A percentile compares a stretch with the other conserved stretches of the same genome.
Conservation (phyloP, 2,113 vertebrate species). For the Apodemus speciosus region DNA sequence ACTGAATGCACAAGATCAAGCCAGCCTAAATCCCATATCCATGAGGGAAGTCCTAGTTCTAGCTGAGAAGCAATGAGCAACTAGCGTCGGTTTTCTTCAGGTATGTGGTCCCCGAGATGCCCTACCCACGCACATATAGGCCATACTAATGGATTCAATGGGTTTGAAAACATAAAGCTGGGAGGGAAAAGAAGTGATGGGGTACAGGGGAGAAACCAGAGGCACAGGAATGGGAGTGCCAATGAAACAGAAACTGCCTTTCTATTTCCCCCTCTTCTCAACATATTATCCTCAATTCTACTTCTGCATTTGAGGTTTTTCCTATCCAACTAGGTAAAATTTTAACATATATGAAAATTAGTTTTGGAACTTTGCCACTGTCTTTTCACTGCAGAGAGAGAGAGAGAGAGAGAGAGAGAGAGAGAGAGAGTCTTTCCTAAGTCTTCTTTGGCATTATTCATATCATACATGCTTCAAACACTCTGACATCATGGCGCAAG, state of each 20-base stretch:
- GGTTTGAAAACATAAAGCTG: neutral
- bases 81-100: neutral
- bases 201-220: neutral
- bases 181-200: neutral
- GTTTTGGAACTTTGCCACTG: neutral
- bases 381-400: neutral
- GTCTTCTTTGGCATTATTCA: neutral
- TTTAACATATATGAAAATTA: slow-evolving; percentile 1
- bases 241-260: neutral
- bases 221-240: neutral
- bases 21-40: neutral
- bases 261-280: neutral
- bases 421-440: neutral
- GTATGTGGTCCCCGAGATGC: neutral
- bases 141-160: neutral
- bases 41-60: neutral
- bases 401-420: too few species aligned
- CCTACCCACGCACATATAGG: neutral
- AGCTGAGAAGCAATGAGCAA: neutral
- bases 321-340: neutral
- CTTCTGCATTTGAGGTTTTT: neutral
- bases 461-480: neutral
- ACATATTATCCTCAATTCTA: neutral
- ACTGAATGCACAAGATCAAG: neutral
- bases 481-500: too few species aligned